Base-by-base conservation (phyloP, 2,113 vertebrate genomes). In the Cromileptes altivelis region DNA sequence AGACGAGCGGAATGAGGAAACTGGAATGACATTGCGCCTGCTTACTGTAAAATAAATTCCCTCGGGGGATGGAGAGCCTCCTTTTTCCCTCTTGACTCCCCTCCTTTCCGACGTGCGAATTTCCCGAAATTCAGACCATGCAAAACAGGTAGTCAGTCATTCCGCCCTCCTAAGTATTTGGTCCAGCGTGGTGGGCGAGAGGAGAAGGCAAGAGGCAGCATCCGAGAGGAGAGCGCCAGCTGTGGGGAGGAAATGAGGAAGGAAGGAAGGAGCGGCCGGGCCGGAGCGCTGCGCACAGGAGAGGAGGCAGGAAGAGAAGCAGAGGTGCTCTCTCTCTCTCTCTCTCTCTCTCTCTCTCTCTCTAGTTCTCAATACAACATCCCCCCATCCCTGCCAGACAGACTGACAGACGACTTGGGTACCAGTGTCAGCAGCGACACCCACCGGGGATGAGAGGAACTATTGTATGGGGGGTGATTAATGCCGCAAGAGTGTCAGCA, bases 11-110 rank as follows among this genome's bases (percentile, higher is more conserved):
- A 53, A 76, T 65, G 80, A 83, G 80, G 81, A 77, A 82, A 71
- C 53, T 52, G 78, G 84, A 65, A 89, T 92, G 92, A 90, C 91
- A 93, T 93, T 93, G 88, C 91, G 86, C 85, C 84, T 87, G 81
- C 93, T 94, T 94, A 94, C 94, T 93, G 94, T 94, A 87, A 90
- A 91, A 92, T 90, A 65, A 89, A 89, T 84, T 93, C 91, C 90
- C 82, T 83, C 91, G 84, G 82, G 81, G 88, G 88, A 89, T 89
- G 90, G 90, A 91, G 88, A 91, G 82, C 72, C 87, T 91, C 87
- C 72, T 30, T 88, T 81, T 72, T 78, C 75, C 87, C 73, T 84
- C 89, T 89, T 45, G 78, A 86, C 91, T 93, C 90, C 83, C 89
- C 92, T 91, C 89, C 87, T 82, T 87, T 88, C 91, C 84, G 89